Percentiles rank a stretch among this genome's conserved stretches.
Conservation (phyloP, 2,888 invertebrate species). For the Tachina fera region DNA sequence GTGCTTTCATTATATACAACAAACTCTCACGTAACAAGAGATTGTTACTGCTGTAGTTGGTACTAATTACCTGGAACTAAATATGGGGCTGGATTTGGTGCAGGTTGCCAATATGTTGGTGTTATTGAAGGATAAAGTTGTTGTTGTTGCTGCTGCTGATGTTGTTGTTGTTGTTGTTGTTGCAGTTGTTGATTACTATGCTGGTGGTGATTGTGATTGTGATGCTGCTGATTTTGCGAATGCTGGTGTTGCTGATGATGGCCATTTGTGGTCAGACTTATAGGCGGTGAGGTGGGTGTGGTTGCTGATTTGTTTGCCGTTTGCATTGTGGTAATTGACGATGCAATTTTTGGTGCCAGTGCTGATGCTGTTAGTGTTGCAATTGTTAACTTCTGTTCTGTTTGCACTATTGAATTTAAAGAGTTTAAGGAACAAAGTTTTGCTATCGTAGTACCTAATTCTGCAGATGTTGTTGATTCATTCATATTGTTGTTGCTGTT, state of each 20-base stretch:
- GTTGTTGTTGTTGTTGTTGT: constrained; percentile 57
- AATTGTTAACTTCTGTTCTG: constrained; percentile 60
- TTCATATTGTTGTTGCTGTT: constrained; percentile 67
- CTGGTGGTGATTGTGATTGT: constrained; percentile 51
- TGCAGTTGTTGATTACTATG: constrained; percentile 55
- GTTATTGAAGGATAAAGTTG: constrained; percentile 89
- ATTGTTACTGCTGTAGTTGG: constrained; percentile 43
- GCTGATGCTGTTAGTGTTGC: constrained; percentile 62
- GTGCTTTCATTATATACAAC: constrained; percentile 28
- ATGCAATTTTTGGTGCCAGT: constrained; percentile 53
- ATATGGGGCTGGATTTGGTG: constrained; percentile 91
- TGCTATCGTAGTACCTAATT: constrained; percentile 44
- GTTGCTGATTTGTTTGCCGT: constrained; percentile 70
- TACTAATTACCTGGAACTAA: constrained; percentile 90
- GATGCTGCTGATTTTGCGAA: constrained; percentile 60
- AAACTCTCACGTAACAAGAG: constrained; percentile 30
- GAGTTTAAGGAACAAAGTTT: constrained; percentile 64
- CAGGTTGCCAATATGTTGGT: constrained; percentile 93
- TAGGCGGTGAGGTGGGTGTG: constrained; percentile 72
- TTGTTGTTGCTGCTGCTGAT: constrained; percentile 74
- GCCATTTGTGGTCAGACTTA: constrained; percentile 70
- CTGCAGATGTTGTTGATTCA: constrained; percentile 30
- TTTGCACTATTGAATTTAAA: constrained; percentile 68
- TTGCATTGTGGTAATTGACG: constrained; percentile 67
- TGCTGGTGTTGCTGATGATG: constrained; percentile 64